Base-by-base conservation (phyloP, 1,140 invertebrate species). In the Aphelinus atriplicis region DNA sequence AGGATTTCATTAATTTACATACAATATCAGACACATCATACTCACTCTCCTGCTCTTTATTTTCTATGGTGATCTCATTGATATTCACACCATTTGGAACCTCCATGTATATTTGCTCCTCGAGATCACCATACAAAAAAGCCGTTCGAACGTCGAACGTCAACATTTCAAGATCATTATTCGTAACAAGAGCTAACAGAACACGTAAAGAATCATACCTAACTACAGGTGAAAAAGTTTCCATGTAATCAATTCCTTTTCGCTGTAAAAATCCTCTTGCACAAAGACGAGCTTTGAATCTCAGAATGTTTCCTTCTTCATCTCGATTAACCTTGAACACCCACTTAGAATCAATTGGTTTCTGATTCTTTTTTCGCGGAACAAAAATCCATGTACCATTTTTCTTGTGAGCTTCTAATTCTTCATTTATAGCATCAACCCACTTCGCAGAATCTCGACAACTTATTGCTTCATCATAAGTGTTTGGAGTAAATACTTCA, bases 1-100 rank as follows among this genome's bases (percentile, higher is more conserved):
- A 51, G 1, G 82, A 82, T 78, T 86, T 87, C 48, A 81, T 81
- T 3, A 88, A 55, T 50, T 73, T 76, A 26, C 78, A 86, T 69
- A 82, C 80, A 7, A 47, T 3, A 5, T 47, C 45, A 46, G 7
- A 7, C 0, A 42, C 26, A 42, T 60, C 1, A 26, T 60, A 7
- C 2, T n/a, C n/a, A n/a, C n/a, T n/a, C n/a, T n/a, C n/a, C n/a
- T n/a, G n/a, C n/a, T n/a, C n/a, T n/a, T n/a, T n/a, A n/a, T n/a
- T n/a, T n/a, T n/a, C n/a, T n/a, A n/a, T n/a, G n/a, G n/a, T n/a
- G n/a, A n/a, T 63, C 0, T 63, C 45, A 2, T 68, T 46, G 4
- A 79, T 72, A 1, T 67, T 51, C n/a, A n/a, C n/a, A 9, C 79
- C 81, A 50, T 84, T 55, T 10, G 87, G 87, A 64, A 80, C 76